Evolutionary conservation across 1,140 invertebrate species (phyloP).

Genomic region (Trachymyrmex septentrionalis): DNA sequence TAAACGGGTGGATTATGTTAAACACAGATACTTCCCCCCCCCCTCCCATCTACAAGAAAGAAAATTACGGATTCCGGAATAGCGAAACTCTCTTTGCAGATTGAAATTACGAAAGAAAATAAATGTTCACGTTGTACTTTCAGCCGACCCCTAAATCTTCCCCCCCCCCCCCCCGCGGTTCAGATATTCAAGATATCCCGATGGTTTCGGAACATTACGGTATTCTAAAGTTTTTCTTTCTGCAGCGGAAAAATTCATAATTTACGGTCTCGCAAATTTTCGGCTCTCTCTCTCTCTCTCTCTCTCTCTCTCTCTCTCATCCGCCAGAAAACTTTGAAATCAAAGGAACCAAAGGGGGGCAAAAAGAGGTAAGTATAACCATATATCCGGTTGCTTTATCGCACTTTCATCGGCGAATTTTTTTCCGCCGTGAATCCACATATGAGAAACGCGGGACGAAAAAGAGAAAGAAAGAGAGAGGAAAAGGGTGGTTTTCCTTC

Average conservation of each 20-base stretch:
- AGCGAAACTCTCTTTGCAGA: slow-evolving; percentile 35
- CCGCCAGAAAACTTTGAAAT: slow-evolving; percentile 29
- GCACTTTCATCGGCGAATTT: slow-evolving; percentile 39
- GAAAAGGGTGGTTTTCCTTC: slow-evolving; percentile 26
- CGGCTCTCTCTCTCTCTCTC: slow-evolving; percentile 2
- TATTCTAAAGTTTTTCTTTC: slow-evolving; percentile 85
- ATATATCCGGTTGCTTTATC: slow-evolving; percentile 31
- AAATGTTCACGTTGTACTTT: slow-evolving; percentile 13
- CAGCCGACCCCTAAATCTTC: slow-evolving; percentile 5
- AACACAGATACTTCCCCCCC: slow-evolving; percentile 45
- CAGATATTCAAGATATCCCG: slow-evolving; percentile 39
- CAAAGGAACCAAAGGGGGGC: slow-evolving; percentile 3
- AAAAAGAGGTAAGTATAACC: slow-evolving; percentile 14
- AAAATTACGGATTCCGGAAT: slow-evolving; percentile 41
- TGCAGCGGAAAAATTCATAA: slow-evolving; percentile 83
- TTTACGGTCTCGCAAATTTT: slow-evolving; percentile 77
- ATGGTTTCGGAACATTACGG: slow-evolving; percentile 78
- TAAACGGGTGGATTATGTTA: slow-evolving; percentile 37
- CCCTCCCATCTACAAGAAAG: slow-evolving; percentile 21
- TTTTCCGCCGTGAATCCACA: slow-evolving; percentile 27
- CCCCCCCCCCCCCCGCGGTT: too few relatives aligned
- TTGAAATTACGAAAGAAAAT: slow-evolving; percentile 44
- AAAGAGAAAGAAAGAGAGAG: not conserved
- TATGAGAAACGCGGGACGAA: slow-evolving; percentile 7
- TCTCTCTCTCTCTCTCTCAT: not conserved